Percentiles rank a stretch among this genome's conserved stretches.
These are phyloP conservation scores for Holacanthus passer DNA, from an alignment of 2,113 vertebrate species.

Conservation along the genomic window DNA sequence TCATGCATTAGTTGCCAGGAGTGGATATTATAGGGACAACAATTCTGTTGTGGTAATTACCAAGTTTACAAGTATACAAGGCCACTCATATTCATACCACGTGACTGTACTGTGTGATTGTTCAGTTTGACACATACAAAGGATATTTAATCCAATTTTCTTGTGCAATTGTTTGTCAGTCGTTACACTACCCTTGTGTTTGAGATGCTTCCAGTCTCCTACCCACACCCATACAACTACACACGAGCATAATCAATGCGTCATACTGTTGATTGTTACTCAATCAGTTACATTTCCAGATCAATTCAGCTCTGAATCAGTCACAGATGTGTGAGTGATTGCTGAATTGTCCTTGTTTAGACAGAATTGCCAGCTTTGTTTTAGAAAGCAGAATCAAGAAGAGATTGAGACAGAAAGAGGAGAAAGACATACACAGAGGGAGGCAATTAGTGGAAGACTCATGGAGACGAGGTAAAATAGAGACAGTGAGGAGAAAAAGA, in stretches of 20 bases:
- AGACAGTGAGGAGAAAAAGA: neutral
- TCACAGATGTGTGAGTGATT: neutral
- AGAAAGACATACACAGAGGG: neutral
- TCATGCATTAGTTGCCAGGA: no score
- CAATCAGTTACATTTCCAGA: neutral
- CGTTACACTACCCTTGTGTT: neutral
- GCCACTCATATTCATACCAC: no score
- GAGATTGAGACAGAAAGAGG: neutral
- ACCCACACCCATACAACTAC: neutral
- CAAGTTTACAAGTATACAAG: no score
- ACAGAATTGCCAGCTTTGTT: neutral
- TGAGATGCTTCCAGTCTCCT: neutral
- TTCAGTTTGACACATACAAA: no score
- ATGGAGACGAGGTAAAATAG: neutral
- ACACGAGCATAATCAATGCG: neutral
- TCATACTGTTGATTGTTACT: neutral
- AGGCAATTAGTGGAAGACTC: constrained; percentile 20
- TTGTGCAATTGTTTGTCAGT: neutral
- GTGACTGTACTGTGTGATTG: no score
- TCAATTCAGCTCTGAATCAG: neutral
- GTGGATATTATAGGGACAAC: no score
- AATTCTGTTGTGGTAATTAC: no score
- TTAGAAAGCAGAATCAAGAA: neutral
- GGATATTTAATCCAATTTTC: no score
- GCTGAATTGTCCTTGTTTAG: constrained; percentile 20